Evolutionary conservation across 1,140 invertebrate genomes (phyloP).

Genomic region (Aethina tumida): DNA sequence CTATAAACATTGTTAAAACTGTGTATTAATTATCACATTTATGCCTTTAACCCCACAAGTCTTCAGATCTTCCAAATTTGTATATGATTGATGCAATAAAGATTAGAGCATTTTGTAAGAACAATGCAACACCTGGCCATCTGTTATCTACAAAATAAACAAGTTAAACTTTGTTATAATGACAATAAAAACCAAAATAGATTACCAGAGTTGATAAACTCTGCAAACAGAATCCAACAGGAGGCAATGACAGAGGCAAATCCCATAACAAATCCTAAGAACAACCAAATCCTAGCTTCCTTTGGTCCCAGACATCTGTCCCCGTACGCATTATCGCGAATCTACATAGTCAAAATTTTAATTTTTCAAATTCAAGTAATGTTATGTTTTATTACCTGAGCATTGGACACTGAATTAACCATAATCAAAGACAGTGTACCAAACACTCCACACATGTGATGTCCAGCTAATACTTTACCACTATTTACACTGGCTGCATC

Average conservation of each 20-base stretch:
- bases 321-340: constrained; percentile 77
- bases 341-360: constrained; percentile 35
- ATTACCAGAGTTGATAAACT: constrained; percentile 44
- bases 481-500: constrained; percentile 81
- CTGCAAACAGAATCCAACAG: constrained; percentile 89
- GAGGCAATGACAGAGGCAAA: constrained; percentile 93
- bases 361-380: background rate
- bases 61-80: constrained; percentile 91
- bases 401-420: constrained; percentile 96
- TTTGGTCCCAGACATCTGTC: constrained; percentile 81
- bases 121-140: constrained; percentile 84
- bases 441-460: constrained; percentile 90
- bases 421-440: constrained; percentile 91
- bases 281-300: constrained; percentile 90
- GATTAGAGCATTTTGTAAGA: constrained; percentile 93
- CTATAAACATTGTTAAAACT: too few relatives aligned
- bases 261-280: constrained; percentile 91
- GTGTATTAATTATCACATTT: too few relatives aligned
- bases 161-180: constrained; percentile 3
- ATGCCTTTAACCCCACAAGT: constrained; percentile 51
- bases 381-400: constrained; percentile 52
- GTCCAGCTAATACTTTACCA: constrained; percentile 61
- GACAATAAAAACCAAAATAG: constrained; percentile 1
- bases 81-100: constrained; percentile 83
- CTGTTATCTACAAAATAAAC: constrained; percentile 28